Conservation (phyloP, 2,797 vertebrate genomes). For the Coreius guichenoti region DNA sequence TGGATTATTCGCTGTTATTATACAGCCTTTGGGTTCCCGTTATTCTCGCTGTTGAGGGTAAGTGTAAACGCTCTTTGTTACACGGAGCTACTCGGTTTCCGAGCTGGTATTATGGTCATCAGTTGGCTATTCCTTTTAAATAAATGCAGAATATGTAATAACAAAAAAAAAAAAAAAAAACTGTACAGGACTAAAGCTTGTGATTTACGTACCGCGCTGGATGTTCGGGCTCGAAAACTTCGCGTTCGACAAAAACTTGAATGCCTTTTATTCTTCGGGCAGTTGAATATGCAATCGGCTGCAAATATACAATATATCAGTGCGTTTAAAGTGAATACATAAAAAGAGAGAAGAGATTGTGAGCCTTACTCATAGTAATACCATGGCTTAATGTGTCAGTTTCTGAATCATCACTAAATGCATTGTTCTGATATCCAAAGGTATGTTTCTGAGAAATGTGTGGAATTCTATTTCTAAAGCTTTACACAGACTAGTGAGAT, state of each 20-base stretch:
- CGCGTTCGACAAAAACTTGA: conserved; percentile 22
- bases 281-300: not conserved
- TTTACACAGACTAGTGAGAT: conserved; percentile 22
- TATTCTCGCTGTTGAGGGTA: conserved; percentile 83
- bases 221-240: conserved; percentile 29
- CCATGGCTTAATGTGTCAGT: not conserved
- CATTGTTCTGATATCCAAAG: not conserved
- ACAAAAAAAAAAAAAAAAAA: not conserved
- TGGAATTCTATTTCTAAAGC: not conserved
- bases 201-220: not conserved
- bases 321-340: conserved; percentile 2
- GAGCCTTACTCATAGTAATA: not conserved
- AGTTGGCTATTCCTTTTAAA: not conserved
- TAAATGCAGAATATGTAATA: not conserved
- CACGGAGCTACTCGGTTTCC: conserved; percentile 54
- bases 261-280: conserved; percentile 1
- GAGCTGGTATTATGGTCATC: conserved; percentile 26
- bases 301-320: not conserved
- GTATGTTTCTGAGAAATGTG: not conserved
- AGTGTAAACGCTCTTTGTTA: conserved; percentile 56
- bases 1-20: conserved; percentile 84
- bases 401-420: not conserved
- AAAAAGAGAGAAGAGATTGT: not conserved
- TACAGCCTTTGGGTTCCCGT: conserved; percentile 79
- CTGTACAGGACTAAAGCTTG: not conserved